Base-by-base conservation (phyloP, 2,797 vertebrate species). In the Silurus aristotelis region DNA sequence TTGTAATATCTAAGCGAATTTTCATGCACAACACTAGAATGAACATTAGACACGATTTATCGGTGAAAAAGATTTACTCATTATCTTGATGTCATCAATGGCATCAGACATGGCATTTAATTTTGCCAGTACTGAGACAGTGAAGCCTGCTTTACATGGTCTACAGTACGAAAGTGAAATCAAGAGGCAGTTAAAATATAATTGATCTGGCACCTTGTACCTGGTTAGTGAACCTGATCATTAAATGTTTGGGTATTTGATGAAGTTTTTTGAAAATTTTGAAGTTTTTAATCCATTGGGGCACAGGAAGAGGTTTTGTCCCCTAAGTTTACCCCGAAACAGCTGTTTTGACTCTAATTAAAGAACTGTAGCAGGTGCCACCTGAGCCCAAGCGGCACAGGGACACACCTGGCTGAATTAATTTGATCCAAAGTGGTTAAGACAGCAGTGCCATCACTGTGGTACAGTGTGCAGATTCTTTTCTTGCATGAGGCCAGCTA, bases 311-410 rank as follows among this genome's bases (percentile, higher is more conserved):
- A 89, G 85, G 80, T 48, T 83, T 87, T 60, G 83, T 86, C 83
- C 70, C 84, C 70, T 87, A 91, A 88, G 88, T 90, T 88, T 87
- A 90, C 86, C 88, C 90, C 86, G 90, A 94, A 94, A 95, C 95
- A 95, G 92, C 92, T 95, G 94, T 93, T 95, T 93, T 89, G 84
- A 90, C 90, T 92, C 92, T 94, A 95, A 96, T 96, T 94, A 95
- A 95, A 94, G 92, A 91, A 89, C 91, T 92, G 92, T 91, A 95
- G 93, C 94, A 95, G 94, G 94, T 95, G 95, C 94, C 94, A 95
- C 93, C 92, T 93, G 91, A 91, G 92, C 92, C 90, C 91, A 89
- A 77, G 89, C 89, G 90, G 90, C 89, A 86, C 89, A 87, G 91
- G 89, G 89, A 90, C 91, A 94, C 94, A 95, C 93, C 94, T 95